Conservation (phyloP, 2,888 invertebrate species). For the Orthosia gothica region DNA sequence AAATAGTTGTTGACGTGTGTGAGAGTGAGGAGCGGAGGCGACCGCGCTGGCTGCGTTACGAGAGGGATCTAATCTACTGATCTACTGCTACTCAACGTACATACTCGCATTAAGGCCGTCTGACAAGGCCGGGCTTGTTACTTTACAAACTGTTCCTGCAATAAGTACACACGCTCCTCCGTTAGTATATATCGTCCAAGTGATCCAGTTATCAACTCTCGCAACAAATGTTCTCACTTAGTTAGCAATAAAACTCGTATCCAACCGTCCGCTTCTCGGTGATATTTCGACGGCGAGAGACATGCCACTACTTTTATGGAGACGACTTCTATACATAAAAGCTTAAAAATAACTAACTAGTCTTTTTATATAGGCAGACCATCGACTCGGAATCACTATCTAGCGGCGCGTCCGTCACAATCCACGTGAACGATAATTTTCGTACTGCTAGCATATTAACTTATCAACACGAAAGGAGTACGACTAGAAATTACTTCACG, state of each 20-base stretch:
- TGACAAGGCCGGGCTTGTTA: constrained; percentile 77
- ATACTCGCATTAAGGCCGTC: constrained; percentile 59
- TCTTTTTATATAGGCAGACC: constrained; percentile 88
- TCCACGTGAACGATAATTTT: constrained; percentile 84
- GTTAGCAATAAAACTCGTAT: constrained; percentile 61
- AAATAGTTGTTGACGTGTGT: constrained; percentile 81
- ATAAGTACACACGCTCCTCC: constrained; percentile 58
- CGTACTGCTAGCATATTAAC: constrained; percentile 90
- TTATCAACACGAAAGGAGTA: constrained; percentile 89
- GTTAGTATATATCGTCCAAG: constrained; percentile 38
- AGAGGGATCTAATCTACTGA: constrained; percentile 62
- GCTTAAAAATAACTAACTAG: constrained; percentile 89
- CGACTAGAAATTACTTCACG: constrained; percentile 86
- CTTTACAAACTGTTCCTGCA: constrained; percentile 68
- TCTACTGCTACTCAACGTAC: constrained; percentile 66
- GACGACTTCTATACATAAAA: constrained; percentile 84
- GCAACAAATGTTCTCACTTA: constrained; percentile 55
- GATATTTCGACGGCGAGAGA: constrained; percentile 78
- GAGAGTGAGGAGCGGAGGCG: constrained; percentile 76
- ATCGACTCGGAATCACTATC: constrained; percentile 80
- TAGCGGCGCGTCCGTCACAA: constrained; percentile 75
- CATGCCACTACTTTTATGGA: constrained; percentile 83
- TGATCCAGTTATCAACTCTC: constrained; percentile 55
- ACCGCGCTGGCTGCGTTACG: constrained; percentile 58
- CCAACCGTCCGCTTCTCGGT: constrained; percentile 63